Evolutionary conservation across 2,797 vertebrate genomes (phyloP), one percentile per base, ranked within the genome.

Genomic region (Cyclopterus lumpus): DNA sequence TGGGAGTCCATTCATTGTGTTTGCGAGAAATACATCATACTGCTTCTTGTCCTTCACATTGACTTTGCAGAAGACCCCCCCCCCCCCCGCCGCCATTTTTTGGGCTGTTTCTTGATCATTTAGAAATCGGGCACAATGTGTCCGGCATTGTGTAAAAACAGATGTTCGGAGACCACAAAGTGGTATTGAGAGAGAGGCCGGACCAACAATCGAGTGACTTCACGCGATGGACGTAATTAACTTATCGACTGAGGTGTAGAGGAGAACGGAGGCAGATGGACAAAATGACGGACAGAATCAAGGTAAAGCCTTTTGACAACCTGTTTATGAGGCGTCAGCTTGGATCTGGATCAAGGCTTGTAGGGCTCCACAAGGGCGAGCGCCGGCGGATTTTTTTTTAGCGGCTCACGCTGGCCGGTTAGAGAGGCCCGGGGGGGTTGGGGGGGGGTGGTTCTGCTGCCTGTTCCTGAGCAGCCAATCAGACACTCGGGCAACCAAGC

Each of bases 291-390:
- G 82, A 89, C 81, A 81, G 71, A 93, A 93, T 93, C 84, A 89
- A 91, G 90, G 83, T 93, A 90, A 93, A 83, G 75, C 85, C 79
- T 88, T 93, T 84, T 94, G 93, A 94, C 92, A 91, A 91, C 75
- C 87, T 93, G 91, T 92, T 93, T 91, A 94, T 91, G 91, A 92
- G 80, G 84, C 90, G 93, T 94, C 93, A 90, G 81, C 81, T 86
- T 89, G 68, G 82, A 90, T 93, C 91, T 91, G 83, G 78, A 92
- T 93, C 91, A 92, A 83, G 65, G 70, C 77, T 73, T 44, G 48
- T 67, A 30, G 75, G 81, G 71, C 81, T 86, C 59, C 26, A 24
- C 77, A 81, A 86, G 84, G 83, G 75, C 82, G 71, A 69, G 30
- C 40, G 44, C 49, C 62, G 79, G 75, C 60, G 16, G 49, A 59